phyloP scores from a whole-genome alignment of 2,797 vertebrate genomes.

The Alca torda region DNA sequence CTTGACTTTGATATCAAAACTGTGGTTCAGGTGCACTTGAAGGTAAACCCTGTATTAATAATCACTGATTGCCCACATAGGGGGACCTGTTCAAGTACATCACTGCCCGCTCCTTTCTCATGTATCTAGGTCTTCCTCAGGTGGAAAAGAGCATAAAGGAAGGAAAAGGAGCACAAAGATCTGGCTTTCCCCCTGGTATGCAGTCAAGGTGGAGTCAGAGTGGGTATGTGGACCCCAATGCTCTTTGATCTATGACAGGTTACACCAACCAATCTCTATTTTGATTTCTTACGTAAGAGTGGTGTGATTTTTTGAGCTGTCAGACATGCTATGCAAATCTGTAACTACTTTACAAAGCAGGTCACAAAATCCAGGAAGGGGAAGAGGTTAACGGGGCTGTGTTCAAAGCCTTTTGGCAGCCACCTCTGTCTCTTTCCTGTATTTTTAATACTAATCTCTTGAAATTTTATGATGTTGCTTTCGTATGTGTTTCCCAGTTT shows the following conservation, averaged over 20 bases:
- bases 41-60: not conserved
- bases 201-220: not conserved
- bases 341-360: not conserved
- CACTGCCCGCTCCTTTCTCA: not conserved
- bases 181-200: not conserved
- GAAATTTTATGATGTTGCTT: not conserved
- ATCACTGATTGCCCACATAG: not conserved
- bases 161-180: not conserved
- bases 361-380: not conserved
- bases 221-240: not conserved
- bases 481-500: not conserved
- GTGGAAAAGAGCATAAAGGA: not conserved
- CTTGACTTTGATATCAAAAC: not conserved
- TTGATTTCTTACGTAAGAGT: not conserved
- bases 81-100: not conserved
- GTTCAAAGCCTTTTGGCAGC: not conserved
- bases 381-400: not conserved
- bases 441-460: not conserved
- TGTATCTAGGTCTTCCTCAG: not conserved
- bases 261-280: not conserved
- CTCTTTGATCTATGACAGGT: not conserved
- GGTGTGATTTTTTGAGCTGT: not conserved
- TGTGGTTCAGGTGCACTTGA: not conserved
- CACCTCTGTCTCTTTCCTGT: not conserved
- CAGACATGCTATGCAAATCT: not conserved